Evolutionary conservation across 2,113 vertebrate species (phyloP), one percentile per base, ranked within the genome.

Genomic region (Montifringilla adamsi): DNA sequence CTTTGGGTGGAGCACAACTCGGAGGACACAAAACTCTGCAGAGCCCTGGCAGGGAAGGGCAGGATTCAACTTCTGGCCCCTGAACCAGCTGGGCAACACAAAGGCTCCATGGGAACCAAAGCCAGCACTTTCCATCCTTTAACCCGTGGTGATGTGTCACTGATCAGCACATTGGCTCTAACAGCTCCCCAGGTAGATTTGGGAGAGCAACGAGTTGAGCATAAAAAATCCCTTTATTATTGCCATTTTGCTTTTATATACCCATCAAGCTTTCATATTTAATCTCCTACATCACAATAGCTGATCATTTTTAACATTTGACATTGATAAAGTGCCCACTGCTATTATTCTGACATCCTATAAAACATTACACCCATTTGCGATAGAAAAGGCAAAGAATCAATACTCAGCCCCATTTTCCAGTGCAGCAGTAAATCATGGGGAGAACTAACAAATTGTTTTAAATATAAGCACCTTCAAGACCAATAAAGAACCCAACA

Each of bases 261-360:
- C 97, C 97, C 97, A 98, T 98, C 98, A 98, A 98, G 97, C 98
- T 98, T 98, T 98, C 98, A 98, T 98, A 98, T 98, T 98, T 98
- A 98, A 98, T 98, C 97, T 98, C 97, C 98, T 98, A 98, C 97
- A 98, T 97, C 98, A 98, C 98, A 98, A 98, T 98, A 97, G 97
- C 97, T 96, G 98, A 98, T 98, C 98, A 98, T 98, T 98, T 98
- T 98, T 98, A 98, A 98, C 98, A 97, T 97, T 98, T 98, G 98
- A 98, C 98, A 98, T 98, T 98, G 98, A 99, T 97, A 97, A 98
- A 98, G 98, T 97, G 93, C 97, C 98, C 97, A 78, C 96, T 96
- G 97, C 98, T 98, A 98, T 98, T 98, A 98, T 98, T 98, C 98
- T 98, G 98, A 98, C 98, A 98, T 97, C 82, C 98, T 98, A 98